Evolutionary conservation across 1,140 invertebrate genomes (phyloP).

Genomic region (Drosophila simulans): DNA sequence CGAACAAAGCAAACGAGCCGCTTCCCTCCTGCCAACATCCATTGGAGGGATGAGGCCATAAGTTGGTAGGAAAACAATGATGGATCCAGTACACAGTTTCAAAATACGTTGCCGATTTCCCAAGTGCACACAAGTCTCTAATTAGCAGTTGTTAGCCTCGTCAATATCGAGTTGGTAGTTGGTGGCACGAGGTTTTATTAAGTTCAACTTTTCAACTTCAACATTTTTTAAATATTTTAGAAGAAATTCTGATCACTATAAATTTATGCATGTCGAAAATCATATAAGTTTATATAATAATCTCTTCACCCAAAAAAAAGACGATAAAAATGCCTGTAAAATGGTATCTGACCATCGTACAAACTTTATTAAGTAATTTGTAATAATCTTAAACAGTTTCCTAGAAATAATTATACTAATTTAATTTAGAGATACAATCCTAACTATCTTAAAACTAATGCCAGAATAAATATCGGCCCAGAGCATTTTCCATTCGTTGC

Average conservation of each 20-base stretch:
- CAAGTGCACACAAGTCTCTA: not conserved
- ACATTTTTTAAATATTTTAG: no score
- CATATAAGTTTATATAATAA: no score
- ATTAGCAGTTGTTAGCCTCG: not conserved
- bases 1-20: slow-evolving; percentile 72
- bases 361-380: no score
- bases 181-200: not conserved
- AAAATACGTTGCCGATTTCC: slow-evolving; percentile 1
- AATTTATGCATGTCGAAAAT: no score
- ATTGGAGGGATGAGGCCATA: slow-evolving; percentile 25
- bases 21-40: slow-evolving; percentile 1
- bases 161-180: not conserved
- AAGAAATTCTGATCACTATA: no score
- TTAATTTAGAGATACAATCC: no score
- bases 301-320: no score
- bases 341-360: no score
- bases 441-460: not conserved
- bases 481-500: slow-evolving; percentile 26
- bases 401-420: no score
- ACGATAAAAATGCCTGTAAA: no score
- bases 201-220: not conserved
- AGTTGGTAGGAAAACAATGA: slow-evolving; percentile 25
- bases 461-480: not conserved
- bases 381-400: no score
- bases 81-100: slow-evolving; percentile 6